A percentile compares a stretch with the other conserved stretches of the same genome.
Conservation (phyloP, 2,797 vertebrate genomes). For the Masticophis lateralis region DNA sequence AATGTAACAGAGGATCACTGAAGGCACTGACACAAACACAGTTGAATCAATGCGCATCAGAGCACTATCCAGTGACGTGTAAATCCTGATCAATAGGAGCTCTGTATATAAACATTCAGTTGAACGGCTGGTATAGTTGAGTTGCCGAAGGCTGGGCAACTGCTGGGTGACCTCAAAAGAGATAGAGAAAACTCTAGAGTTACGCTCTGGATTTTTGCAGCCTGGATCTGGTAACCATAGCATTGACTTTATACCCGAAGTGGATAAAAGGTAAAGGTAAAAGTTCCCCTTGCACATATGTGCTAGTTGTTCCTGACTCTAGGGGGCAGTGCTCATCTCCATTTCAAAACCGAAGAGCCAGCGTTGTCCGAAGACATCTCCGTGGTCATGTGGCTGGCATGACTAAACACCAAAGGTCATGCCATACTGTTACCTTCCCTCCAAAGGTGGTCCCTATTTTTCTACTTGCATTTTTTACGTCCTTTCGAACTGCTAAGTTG, state of each 20-base stretch:
- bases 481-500: too few relatives aligned
- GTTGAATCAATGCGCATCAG: background rate
- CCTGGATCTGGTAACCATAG: background rate
- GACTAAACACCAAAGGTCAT: too few relatives aligned
- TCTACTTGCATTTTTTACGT: too few relatives aligned
- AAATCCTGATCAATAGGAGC: background rate
- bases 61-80: background rate
- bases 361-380: too few relatives aligned
- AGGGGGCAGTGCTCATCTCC: too few relatives aligned
- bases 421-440: too few relatives aligned
- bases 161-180: background rate
- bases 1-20: background rate
- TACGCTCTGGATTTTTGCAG: background rate
- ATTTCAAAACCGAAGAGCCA: too few relatives aligned
- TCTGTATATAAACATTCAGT: background rate
- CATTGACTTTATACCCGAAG: background rate
- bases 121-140: background rate
- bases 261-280: background rate
- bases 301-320: too few relatives aligned
- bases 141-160: background rate
- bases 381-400: too few relatives aligned
- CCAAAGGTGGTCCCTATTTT: too few relatives aligned
- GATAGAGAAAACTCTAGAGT: background rate
- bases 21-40: background rate
- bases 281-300: too few relatives aligned